Conservation (phyloP, 2,113 vertebrate genomes). For the Myotis davidii region DNA sequence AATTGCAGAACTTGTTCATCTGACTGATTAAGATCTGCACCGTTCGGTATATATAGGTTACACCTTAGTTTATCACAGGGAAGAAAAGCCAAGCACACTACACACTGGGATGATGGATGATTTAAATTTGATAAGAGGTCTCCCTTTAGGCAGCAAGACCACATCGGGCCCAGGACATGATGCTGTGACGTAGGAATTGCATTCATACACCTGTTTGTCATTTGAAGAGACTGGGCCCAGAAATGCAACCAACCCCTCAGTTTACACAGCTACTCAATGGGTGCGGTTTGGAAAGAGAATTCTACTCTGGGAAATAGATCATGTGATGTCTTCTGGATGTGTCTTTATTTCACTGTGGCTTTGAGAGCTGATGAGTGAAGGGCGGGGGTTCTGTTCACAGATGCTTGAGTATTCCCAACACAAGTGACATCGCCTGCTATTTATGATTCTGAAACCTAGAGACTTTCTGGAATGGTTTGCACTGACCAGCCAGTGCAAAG, state of each 20-base stretch:
- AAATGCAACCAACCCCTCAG: neutral
- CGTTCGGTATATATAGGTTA: neutral
- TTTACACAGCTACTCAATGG: neutral
- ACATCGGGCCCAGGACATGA: neutral
- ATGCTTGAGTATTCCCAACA: neutral
- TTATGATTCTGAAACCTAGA: neutral
- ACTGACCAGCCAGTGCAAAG: neutral
- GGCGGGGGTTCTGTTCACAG: neutral
- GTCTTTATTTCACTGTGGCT: neutral
- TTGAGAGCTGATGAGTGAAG: neutral
- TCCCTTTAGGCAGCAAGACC: neutral
- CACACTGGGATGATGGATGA: neutral
- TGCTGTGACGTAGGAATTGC: neutral
- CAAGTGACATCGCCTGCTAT: neutral
- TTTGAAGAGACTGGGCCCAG: neutral
- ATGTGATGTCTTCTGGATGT: neutral
- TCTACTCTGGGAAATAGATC: neutral
- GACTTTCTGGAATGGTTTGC: conserved; percentile 39
- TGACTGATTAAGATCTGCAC: neutral
- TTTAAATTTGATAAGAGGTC: neutral
- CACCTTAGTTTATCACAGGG: neutral
- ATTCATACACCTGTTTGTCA: neutral
- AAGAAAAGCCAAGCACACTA: neutral
- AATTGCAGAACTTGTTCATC: neutral
- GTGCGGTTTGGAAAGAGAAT: neutral